A percentile compares a stretch with the other conserved stretches of the same genome.
Conservation (phyloP, 2,113 vertebrate genomes). For the Notothenia coriiceps region DNA sequence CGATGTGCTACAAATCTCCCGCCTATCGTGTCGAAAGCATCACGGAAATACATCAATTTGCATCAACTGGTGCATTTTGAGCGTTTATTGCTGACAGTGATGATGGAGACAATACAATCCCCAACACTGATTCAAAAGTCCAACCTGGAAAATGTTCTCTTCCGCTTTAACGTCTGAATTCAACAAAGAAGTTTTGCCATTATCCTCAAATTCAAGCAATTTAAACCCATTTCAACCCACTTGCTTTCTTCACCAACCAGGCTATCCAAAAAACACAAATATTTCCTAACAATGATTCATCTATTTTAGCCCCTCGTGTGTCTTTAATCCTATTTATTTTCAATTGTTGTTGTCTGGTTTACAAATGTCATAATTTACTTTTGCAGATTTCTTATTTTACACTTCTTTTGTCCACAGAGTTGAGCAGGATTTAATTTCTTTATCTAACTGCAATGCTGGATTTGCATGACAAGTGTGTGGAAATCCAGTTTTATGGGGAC, state of each 20-base stretch:
- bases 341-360: not conserved
- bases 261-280: too few species aligned
- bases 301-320: not conserved
- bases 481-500: not conserved
- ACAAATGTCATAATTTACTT: not conserved
- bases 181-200: not conserved
- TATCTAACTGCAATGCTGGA: not conserved
- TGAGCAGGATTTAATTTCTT: not conserved
- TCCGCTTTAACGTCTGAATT: not conserved
- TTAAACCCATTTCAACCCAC: not conserved
- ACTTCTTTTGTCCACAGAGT: not conserved
- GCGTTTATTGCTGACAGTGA: not conserved
- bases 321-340: not conserved
- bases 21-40: too few species aligned
- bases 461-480: not conserved
- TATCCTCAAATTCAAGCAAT: not conserved
- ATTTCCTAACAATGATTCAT: not conserved
- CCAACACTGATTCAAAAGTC: slow-evolving; percentile 2
- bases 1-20: too few species aligned
- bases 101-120: not conserved
- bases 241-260: too few species aligned
- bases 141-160: not conserved
- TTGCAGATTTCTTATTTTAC: not conserved
- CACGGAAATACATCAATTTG: too few species aligned
- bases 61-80: not conserved